These are phyloP conservation scores for Philypnodon macrostomus DNA, from an alignment of 2,797 vertebrate species.

Conservation along the genomic window DNA sequence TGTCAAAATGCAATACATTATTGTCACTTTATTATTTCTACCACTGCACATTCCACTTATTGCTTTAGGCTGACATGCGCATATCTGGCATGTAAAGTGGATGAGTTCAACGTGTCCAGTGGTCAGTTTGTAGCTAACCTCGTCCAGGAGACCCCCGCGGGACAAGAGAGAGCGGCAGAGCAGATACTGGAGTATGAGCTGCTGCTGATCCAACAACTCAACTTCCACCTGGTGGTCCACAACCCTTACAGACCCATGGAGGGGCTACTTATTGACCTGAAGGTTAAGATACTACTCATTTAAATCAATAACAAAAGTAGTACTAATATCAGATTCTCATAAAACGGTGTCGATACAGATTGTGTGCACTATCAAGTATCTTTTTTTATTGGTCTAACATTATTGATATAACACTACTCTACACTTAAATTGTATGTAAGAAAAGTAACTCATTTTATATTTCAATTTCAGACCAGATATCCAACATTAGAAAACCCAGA, in stretches of 20 bases:
- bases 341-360: too few relatives aligned
- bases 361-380: too few relatives aligned
- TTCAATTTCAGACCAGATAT: conserved; percentile 84
- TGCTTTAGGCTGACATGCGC: conserved; percentile 75
- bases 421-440: background rate
- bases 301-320: too few relatives aligned
- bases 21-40: too few relatives aligned
- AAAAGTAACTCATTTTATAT: background rate
- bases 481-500: conserved; percentile 90
- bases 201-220: conserved; percentile 93
- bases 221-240: conserved; percentile 95
- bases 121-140: conserved; percentile 93
- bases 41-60: too few relatives aligned
- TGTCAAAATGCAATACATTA: too few relatives aligned
- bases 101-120: conserved; percentile 98
- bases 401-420: background rate
- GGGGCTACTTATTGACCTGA: conserved; percentile 93
- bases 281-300: too few relatives aligned
- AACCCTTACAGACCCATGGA: conserved; percentile 95
- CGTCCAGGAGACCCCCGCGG: conserved; percentile 81
- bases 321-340: too few relatives aligned
- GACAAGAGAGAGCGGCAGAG: conserved; percentile 87
- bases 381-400: too few relatives aligned
- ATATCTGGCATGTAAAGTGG: conserved; percentile 96
- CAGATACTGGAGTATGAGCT: conserved; percentile 95